These are phyloP conservation scores for Drosophila hydei DNA, from an alignment of 1,140 invertebrate genomes.

Conservation along the genomic window DNA sequence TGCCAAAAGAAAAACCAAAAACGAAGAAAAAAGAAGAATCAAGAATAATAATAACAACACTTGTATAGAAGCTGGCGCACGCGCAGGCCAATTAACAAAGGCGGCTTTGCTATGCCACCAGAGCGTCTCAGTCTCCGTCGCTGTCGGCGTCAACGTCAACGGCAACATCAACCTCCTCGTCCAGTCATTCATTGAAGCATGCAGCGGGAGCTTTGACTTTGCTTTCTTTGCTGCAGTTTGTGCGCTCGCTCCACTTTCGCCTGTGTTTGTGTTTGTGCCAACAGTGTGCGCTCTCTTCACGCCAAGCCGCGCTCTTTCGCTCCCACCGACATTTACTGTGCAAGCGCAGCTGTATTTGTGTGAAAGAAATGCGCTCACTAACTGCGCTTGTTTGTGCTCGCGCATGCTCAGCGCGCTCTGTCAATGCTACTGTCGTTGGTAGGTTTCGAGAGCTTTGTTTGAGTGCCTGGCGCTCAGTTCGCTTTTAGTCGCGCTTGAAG, in stretches of 20 bases:
- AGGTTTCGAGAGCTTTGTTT: conserved; percentile 33
- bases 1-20: conserved; percentile 49
- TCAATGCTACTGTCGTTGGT: conserved; percentile 9
- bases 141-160: neutral
- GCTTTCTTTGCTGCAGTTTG: conserved; percentile 43
- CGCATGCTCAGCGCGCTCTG: conserved; percentile 47
- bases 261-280: conserved; percentile 24
- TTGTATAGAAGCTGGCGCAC: conserved; percentile 63
- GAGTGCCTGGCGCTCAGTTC: conserved; percentile 53
- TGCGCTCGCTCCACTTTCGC: conserved; percentile 50
- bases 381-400: conserved; percentile 36
- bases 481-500: conserved; percentile 64
- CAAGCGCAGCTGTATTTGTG: neutral
- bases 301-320: conserved; percentile 10
- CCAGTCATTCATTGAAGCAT: conserved; percentile 49
- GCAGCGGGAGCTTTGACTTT: conserved; percentile 45
- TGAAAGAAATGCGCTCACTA: conserved; percentile 3
- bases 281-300: too few relatives aligned
- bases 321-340: neutral
- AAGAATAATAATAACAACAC: conserved; percentile 39
- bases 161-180: conserved; percentile 18
- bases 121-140: neutral
- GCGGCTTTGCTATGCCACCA: conserved; percentile 16
- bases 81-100: conserved; percentile 64
- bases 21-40: conserved; percentile 28